Evolutionary conservation across 2,113 vertebrate species (phyloP).

Genomic region (Caranx melampygus): DNA sequence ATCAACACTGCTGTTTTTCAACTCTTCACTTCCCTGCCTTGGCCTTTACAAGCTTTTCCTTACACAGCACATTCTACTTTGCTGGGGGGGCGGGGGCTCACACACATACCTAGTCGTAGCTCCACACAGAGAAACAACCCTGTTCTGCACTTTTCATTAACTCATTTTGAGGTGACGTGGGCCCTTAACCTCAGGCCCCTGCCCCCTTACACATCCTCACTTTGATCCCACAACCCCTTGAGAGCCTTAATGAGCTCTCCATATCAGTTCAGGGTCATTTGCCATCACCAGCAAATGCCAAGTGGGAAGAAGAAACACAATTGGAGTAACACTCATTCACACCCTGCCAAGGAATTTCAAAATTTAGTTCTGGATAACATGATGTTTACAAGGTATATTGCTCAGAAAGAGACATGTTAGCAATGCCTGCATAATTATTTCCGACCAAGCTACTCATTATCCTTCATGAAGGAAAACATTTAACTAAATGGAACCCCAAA

Average conservation of each 20-base stretch:
- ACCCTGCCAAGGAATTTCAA: slow-evolving; percentile 3
- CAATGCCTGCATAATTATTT: neutral
- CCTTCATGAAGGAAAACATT: neutral
- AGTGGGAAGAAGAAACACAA: neutral
- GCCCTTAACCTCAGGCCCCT: slow-evolving; percentile 41
- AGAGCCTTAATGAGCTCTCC: slow-evolving; percentile 55
- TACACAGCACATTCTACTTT: slow-evolving; percentile 25
- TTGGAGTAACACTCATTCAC: neutral
- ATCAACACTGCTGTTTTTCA: neutral
- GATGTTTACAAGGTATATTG: neutral
- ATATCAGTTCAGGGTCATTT: slow-evolving; percentile 50
- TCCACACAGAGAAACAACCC: slow-evolving; percentile 19
- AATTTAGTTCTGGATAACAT: neutral
- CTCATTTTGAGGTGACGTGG: slow-evolving; percentile 49
- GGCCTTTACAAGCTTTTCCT: slow-evolving; percentile 21
- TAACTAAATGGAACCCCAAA: neutral
- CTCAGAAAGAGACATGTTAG: neutral
- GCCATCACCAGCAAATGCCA: slow-evolving; percentile 34
- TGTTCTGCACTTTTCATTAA: slow-evolving; percentile 45
- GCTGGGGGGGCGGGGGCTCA: neutral
- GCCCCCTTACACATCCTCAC: slow-evolving; percentile 34
- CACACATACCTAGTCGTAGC: slow-evolving; percentile 5
- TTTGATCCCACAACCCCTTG: slow-evolving; percentile 59
- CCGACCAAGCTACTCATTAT: slow-evolving; percentile 6
- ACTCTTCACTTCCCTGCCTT: neutral